A percentile compares a stretch with the other conserved stretches of the same genome.
Conservation (phyloP, 2,113 vertebrate species). For the Egretta garzetta region DNA sequence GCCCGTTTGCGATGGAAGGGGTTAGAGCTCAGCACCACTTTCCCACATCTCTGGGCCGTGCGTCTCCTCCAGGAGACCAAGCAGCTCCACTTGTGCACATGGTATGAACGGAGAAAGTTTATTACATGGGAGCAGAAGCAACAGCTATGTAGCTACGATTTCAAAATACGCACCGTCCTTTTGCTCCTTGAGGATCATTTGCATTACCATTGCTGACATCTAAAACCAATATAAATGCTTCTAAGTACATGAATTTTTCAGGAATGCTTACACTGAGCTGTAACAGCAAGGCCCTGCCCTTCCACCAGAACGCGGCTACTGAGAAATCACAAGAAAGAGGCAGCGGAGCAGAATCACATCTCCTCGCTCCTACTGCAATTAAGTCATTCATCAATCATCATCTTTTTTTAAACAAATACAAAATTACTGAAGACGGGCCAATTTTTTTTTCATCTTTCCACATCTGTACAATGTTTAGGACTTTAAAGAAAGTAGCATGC, state of each 20-base stretch:
- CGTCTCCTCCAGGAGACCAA: not conserved
- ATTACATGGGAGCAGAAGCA: not conserved
- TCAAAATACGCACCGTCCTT: not conserved
- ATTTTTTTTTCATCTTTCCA: not conserved
- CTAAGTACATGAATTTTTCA: constrained; percentile 30
- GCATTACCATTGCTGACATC: not conserved
- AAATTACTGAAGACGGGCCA: not conserved
- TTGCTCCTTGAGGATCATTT: not conserved
- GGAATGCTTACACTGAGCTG: constrained; percentile 8
- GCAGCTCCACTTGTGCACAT: not conserved
- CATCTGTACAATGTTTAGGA: not conserved
- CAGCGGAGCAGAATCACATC: not conserved
- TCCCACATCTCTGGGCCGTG: not conserved
- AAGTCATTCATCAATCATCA: not conserved
- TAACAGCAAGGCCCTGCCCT: constrained; percentile 25
- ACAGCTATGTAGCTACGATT: rapidly evolving
- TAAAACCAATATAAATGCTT: constrained; percentile 33
- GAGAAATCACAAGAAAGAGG: not conserved
- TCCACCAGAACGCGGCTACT: not conserved
- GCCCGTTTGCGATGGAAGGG: not conserved
- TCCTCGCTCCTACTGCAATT: not conserved
- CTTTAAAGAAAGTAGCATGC: not conserved
- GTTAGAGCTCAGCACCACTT: not conserved
- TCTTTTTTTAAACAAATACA: not conserved
- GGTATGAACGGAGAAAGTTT: not conserved